Percentiles rank a stretch among this genome's conserved stretches.
These are phyloP conservation scores for Ceratina japonica DNA, from an alignment of 1,140 invertebrate species.

Conservation along the genomic window DNA sequence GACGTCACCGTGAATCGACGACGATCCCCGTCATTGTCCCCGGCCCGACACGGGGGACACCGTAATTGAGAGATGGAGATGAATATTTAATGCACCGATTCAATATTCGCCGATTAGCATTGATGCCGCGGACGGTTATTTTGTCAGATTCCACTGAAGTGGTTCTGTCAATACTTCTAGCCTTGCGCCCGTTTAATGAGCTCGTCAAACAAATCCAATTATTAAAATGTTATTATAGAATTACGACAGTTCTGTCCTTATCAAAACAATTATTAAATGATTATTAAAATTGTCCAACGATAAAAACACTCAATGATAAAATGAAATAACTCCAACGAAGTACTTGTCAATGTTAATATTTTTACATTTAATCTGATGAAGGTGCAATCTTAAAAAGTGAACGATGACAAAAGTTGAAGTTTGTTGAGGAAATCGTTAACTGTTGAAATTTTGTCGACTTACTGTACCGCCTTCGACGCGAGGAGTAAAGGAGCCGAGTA, in stretches of 20 bases:
- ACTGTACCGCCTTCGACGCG: slow-evolving; percentile 13
- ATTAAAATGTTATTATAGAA: too few species aligned
- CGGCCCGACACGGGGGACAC: background rate
- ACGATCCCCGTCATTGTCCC: background rate
- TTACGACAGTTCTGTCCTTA: too few species aligned
- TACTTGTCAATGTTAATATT: too few species aligned
- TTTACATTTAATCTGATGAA: too few species aligned
- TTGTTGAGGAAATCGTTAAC: background rate
- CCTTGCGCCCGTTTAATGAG: too few species aligned
- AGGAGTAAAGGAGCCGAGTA: slow-evolving; percentile 53
- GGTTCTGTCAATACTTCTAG: too few species aligned
- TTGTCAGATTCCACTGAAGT: too few species aligned
- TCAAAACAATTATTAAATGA: too few species aligned
- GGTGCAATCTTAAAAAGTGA: background rate
- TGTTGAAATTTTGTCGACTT: slow-evolving; percentile 46
- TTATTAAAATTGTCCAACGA: too few species aligned
- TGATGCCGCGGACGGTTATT: background rate
- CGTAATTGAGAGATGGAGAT: background rate
- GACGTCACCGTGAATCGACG: slow-evolving; percentile 1
- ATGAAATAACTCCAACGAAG: too few species aligned
- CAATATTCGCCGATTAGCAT: background rate
- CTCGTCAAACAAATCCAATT: too few species aligned
- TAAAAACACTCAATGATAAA: too few species aligned
- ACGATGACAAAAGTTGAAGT: background rate
- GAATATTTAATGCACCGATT: slow-evolving; percentile 2